Base-by-base conservation (phyloP, 2,113 vertebrate species). In the Labrus mixtus region DNA sequence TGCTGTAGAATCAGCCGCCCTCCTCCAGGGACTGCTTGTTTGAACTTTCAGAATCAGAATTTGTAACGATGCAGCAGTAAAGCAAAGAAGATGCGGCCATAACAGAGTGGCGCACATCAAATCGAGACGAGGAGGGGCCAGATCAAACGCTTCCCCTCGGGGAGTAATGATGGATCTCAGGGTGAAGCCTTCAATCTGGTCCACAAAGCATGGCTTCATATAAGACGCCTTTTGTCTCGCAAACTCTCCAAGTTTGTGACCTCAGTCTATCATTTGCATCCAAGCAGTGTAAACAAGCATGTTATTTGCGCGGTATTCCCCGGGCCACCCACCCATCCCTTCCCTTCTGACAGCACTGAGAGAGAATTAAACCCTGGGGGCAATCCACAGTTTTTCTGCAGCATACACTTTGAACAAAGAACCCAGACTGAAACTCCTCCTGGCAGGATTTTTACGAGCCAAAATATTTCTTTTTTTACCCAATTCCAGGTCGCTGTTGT, bases 21-120 rank as follows among this genome's bases (percentile, higher is more conserved):
- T 90, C 90, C 89, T 86, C 29, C 0, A 87, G 90, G 88, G 87
- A 84, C 50, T 20, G 55, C 67, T 67, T 81, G 83, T 92, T 90
- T 92, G 87, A 92, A 92, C 85, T 90, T 75, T 81, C 73, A 69
- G 74, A 90, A 89, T 90, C 85, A 87, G 85, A 93, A 90, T 87
- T 66, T 87, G 82, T 87, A 85, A 89, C 25, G 79, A 88, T 80
- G 61, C 48, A 29, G n/a, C 67, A 79, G 82, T 69, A 63, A 76
- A 82, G 88, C 70, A 56, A 65, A 83, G 70, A 67, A 79, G 81
- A 85, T 59, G 70, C 43, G 20, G 81, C 71, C 70, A 55, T 72
- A 81, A 83, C 78, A 80, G 76, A 81, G 77, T 36, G 33, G n/a
- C 20, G 29, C 56, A 62, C 68, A 77, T 73, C 69, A 82, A 72